Evolutionary conservation across 2,797 vertebrate species (phyloP), one percentile per base, ranked within the genome.

Genomic region (Sebastes matsubarae): DNA sequence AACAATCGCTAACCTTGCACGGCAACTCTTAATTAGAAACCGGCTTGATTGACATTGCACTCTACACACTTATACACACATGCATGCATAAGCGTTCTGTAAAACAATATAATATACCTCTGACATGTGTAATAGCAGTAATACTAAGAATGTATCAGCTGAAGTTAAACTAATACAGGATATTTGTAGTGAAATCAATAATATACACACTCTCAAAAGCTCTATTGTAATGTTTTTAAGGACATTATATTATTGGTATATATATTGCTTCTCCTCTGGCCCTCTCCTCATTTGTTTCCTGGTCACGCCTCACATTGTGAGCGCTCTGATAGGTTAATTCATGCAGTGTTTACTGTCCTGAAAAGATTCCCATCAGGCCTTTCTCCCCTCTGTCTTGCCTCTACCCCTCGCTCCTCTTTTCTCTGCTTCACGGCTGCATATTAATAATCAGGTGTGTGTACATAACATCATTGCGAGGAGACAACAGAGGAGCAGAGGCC

Each of bases 21-120:
- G 83, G 90, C 90, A 90, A 93, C 94, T 95, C 94, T 95, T 96
- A 96, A 96, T 96, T 96, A 96, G 94, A 96, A 94, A 92, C 87
- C 76, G 55, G 81, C 81, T 93, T 95, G 95, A 96, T 92, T 95
- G 95, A 95, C 93, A 75, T 88, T 84, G 86, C 79, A 79, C 72
- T 66, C 27, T 64, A 82, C 77, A 38, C 79, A 36, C 52, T 20
- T 73, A 72, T 74, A 68, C 78, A 85, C 86, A 82, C 72, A 71
- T 81, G 78, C 89, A 66, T 59, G 65, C 75, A 84, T 89, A 83
- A 77, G 85, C 73, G 69, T 76, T 82, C 36, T 79, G 32, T 60
- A 42, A 72, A 85, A 87, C 71, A 85, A 59, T 74, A 61, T 52
- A 34, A 67, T 32, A 58, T 16, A 55, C 8, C n/a, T 67, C 24